phyloP scores from a whole-genome alignment of 2,797 vertebrate species.

The Nannoperca australis region DNA sequence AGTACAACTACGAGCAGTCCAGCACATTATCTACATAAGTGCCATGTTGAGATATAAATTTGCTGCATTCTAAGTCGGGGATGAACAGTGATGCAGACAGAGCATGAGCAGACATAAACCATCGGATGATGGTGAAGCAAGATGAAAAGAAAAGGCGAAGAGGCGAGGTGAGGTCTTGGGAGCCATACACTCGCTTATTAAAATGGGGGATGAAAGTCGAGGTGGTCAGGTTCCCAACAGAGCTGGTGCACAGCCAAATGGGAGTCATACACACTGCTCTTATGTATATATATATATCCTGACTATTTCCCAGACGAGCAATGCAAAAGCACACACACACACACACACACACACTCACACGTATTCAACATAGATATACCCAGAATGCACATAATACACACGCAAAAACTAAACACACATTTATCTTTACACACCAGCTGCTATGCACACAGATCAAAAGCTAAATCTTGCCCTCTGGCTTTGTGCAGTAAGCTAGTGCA shows the following conservation, averaged over 20 bases:
- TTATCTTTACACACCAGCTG: not conserved
- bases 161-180: constrained; percentile 61
- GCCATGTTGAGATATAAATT: constrained; percentile 44
- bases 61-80: constrained; percentile 24
- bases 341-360: not conserved
- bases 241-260: constrained; percentile 42
- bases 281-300: constrained; percentile 23
- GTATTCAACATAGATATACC: not conserved
- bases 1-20: not conserved
- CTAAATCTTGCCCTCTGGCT: constrained; percentile 75
- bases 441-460: constrained; percentile 25
- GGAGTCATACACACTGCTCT: constrained; percentile 34
- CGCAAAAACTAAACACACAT: constrained; percentile 15
- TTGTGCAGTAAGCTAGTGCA: constrained; percentile 51
- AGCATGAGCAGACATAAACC: constrained; percentile 51
- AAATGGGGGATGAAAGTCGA: constrained; percentile 63
- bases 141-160: constrained; percentile 37
- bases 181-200: constrained; percentile 70
- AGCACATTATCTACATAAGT: constrained; percentile 1
- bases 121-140: constrained; percentile 43
- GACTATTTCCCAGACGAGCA: constrained; percentile 29
- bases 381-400: constrained; percentile 30
- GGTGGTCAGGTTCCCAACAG: constrained; percentile 63
- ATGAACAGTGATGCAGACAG: constrained; percentile 35
- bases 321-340: not conserved